phyloP scores from a whole-genome alignment of 2,888 invertebrate species.

The Troides oblongomaculatus region DNA sequence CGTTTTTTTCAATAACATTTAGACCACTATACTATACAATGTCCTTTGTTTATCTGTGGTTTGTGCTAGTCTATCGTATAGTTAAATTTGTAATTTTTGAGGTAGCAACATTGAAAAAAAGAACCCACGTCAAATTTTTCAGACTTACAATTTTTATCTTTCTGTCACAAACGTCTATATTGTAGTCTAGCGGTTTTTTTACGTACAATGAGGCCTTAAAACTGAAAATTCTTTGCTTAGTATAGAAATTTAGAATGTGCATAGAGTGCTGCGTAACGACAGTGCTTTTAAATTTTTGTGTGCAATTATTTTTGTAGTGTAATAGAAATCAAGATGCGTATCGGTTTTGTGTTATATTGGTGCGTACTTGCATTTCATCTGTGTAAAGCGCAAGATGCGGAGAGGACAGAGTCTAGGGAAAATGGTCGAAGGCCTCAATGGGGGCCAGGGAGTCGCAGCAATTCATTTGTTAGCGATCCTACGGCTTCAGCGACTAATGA shows the following conservation, averaged over 20 bases:
- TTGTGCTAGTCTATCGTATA: background rate
- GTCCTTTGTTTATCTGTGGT: background rate
- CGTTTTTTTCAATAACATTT: no score
- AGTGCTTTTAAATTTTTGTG: conserved; percentile 58
- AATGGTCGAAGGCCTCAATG: conserved; percentile 67
- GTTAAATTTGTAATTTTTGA: background rate
- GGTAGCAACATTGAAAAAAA: conserved; percentile 29
- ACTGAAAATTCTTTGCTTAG: conserved; percentile 47
- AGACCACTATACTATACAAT: background rate
- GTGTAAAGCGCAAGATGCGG: conserved; percentile 72
- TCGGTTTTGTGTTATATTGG: conserved; percentile 76
- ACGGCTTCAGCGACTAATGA: conserved; percentile 63
- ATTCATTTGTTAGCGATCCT: conserved; percentile 61
- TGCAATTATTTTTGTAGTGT: conserved; percentile 61
- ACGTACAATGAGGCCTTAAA: conserved; percentile 67
- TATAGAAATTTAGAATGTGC: conserved; percentile 68
- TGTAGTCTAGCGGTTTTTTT: conserved; percentile 58
- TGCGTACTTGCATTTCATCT: conserved; percentile 75
- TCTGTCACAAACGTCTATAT: conserved; percentile 54
- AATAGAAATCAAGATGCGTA: conserved; percentile 75
- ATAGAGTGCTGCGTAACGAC: conserved; percentile 58
- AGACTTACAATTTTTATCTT: conserved; percentile 56
- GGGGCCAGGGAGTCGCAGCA: conserved; percentile 64
- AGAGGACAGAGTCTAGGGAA: conserved; percentile 69
- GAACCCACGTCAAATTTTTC: conserved; percentile 51